phyloP scores from a whole-genome alignment of 2,113 vertebrate species.

The Hiodon tergisus region DNA sequence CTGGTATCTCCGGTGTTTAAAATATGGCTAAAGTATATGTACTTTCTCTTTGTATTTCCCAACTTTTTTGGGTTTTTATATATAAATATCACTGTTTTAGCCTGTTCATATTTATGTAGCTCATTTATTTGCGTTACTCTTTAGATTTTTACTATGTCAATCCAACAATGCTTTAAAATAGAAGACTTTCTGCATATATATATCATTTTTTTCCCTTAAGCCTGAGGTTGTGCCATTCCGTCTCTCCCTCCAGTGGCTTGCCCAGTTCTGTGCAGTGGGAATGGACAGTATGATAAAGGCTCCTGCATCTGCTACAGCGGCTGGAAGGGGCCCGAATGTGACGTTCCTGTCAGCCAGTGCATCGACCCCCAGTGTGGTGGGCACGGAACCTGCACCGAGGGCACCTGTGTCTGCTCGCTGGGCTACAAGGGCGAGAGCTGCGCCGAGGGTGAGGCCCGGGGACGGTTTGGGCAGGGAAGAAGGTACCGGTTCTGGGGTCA shows the following conservation, averaged over 20 bases:
- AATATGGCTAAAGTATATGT: too few relatives aligned
- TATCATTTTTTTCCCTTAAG: too few relatives aligned
- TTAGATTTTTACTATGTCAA: too few relatives aligned
- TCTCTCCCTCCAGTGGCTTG: constrained; percentile 70
- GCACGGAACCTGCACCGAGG: constrained; percentile 89
- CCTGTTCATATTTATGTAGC: too few relatives aligned
- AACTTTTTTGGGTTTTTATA: too few relatives aligned
- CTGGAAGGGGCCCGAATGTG: constrained; percentile 94
- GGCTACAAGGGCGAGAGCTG: constrained; percentile 93
- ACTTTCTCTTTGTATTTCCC: too few relatives aligned
- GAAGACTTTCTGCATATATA: too few relatives aligned
- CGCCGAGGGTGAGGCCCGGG: constrained; percentile 75
- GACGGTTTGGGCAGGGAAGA: background rate
- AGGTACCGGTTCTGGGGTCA: background rate
- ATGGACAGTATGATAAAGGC: constrained; percentile 95
- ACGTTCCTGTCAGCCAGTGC: constrained; percentile 86
- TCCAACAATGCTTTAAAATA: too few relatives aligned
- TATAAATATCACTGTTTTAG: too few relatives aligned
- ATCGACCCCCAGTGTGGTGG: constrained; percentile 90
- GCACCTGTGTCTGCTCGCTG: constrained; percentile 85
- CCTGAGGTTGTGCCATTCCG: background rate
- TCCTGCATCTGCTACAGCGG: constrained; percentile 95
- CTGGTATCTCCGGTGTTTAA: too few relatives aligned
- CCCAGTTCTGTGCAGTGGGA: constrained; percentile 93
- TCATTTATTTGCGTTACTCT: too few relatives aligned